Evolutionary conservation across 2,888 invertebrate species (phyloP).

Genomic region (Leucozona laternaria): DNA sequence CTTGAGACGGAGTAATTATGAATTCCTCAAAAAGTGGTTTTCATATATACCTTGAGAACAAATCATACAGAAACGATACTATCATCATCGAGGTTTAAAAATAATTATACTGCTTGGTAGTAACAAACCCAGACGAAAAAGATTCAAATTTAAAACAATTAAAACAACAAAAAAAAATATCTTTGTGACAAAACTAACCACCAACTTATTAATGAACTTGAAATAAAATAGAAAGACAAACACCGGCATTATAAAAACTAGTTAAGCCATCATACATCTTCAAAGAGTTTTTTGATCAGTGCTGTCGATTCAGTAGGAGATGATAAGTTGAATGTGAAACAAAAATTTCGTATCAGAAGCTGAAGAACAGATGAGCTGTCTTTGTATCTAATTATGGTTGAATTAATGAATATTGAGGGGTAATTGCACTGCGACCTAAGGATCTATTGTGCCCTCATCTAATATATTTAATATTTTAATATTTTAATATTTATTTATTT

Average conservation of each 20-base stretch:
- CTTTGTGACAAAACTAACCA: slow-evolving; percentile 35
- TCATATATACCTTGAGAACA: slow-evolving; percentile 59
- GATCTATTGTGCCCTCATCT: no score
- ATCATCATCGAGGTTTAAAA: slow-evolving; percentile 40
- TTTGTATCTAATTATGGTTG: no score
- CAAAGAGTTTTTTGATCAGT: background rate
- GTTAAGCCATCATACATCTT: slow-evolving; percentile 10
- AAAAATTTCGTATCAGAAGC: no score
- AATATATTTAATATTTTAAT: no score
- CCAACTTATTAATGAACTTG: slow-evolving; percentile 33
- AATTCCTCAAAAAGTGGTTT: slow-evolving; percentile 3
- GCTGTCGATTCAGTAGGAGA: background rate
- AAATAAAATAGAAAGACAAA: slow-evolving; percentile 16
- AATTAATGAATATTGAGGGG: no score
- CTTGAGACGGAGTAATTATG: background rate
- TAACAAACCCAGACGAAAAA: slow-evolving; percentile 31
- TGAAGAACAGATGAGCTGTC: no score
- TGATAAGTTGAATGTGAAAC: background rate
- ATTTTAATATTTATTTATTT: no score
- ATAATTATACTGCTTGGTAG: slow-evolving; percentile 31
- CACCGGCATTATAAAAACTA: slow-evolving; percentile 19
- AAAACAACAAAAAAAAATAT: background rate
- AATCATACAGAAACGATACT: slow-evolving; percentile 37
- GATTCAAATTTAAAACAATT: slow-evolving; percentile 61
- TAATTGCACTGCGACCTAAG: no score